Percentiles rank a stretch among this genome's conserved stretches.
Evolutionary conservation across 2,113 vertebrate genomes (phyloP).

Genomic region (Dryoscopus gambensis): DNA sequence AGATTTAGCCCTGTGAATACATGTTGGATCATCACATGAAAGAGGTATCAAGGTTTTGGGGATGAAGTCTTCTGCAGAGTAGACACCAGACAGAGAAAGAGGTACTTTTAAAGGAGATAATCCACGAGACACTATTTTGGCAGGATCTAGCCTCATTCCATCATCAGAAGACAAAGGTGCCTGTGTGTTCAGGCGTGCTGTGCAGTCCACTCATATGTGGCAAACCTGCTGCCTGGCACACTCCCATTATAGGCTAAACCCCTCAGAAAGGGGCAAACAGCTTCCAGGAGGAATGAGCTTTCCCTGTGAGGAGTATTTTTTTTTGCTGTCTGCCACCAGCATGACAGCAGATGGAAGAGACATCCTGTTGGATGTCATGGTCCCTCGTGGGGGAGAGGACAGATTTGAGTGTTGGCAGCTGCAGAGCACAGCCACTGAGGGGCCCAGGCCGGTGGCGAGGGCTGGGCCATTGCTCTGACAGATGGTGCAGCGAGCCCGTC

Average conservation of each 20-base stretch:
- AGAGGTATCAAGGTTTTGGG: not conserved
- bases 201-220: not conserved
- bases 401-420: not conserved
- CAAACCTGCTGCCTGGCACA: not conserved
- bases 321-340: not conserved
- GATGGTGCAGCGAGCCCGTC: not conserved
- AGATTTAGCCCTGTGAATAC: not conserved
- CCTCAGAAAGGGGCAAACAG: not conserved
- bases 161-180: not conserved
- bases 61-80: not conserved
- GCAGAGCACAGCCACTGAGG: not conserved
- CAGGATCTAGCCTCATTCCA: not conserved
- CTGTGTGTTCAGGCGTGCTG: not conserved
- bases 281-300: not conserved
- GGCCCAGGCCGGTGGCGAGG: accelerated
- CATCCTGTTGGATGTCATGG: accelerated
- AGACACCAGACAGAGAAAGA: not conserved
- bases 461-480: not conserved
- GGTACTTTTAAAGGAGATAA: not conserved
- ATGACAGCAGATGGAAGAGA: not conserved
- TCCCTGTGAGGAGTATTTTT: not conserved
- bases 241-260: not conserved
- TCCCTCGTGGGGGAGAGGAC: not conserved
- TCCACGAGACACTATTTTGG: not conserved
- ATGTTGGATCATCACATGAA: not conserved